Conservation (phyloP, 2,888 invertebrate species). For the Clusia tigrina region DNA sequence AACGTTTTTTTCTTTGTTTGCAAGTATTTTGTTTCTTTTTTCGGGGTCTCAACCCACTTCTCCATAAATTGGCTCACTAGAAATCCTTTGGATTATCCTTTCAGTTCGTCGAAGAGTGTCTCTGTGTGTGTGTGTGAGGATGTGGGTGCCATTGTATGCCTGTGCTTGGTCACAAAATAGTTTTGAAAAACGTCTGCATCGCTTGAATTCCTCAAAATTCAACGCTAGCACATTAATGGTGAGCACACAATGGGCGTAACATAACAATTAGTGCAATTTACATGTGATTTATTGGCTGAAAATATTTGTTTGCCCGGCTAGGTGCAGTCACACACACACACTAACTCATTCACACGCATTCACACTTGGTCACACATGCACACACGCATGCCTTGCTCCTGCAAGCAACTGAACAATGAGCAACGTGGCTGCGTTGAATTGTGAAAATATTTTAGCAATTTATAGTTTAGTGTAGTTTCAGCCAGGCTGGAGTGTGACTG, state of each 20-base stretch:
- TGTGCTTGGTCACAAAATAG: constrained; percentile 38
- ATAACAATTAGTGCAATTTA: constrained; percentile 55
- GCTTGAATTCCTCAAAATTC: constrained; percentile 57
- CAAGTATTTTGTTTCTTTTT: no score
- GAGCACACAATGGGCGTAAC: constrained; percentile 46
- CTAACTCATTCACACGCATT: no score
- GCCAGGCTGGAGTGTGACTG: no score
- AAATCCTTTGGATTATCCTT: neutral
- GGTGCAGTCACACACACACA: neutral
- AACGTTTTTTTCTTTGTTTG: constrained; percentile 9
- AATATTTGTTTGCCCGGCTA: neutral
- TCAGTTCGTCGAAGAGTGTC: neutral
- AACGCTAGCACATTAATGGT: constrained; percentile 40
- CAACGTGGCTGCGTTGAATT: neutral
- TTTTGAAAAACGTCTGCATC: constrained; percentile 59
- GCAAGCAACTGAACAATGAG: no score
- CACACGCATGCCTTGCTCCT: neutral
- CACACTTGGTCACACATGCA: constrained; percentile 3
- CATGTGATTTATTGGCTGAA: constrained; percentile 1
- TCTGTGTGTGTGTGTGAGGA: constrained; percentile 17
- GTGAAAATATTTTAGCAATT: neutral
- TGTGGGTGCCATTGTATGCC: constrained; percentile 24
- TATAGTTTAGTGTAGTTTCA: no score
- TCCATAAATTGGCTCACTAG: constrained; percentile 7
- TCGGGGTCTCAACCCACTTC: neutral